A percentile compares a stretch with the other conserved stretches of the same genome.
These are phyloP conservation scores for Nothocercus nigrocapillus DNA, from an alignment of 2,113 vertebrate species.

Conservation along the genomic window DNA sequence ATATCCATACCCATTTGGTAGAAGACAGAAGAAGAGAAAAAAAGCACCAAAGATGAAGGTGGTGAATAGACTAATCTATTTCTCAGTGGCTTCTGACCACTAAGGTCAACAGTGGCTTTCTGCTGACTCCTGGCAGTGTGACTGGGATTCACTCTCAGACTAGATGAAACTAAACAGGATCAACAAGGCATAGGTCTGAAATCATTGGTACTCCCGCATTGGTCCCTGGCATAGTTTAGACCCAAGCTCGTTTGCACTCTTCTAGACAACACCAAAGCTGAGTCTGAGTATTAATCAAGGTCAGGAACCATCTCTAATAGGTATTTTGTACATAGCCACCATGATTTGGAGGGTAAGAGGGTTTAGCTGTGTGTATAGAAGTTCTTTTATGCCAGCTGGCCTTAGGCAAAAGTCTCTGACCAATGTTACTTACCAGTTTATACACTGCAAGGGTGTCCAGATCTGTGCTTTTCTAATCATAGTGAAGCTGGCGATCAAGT, in stretches of 20 bases:
- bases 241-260: not conserved
- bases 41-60: not conserved
- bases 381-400: not conserved
- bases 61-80: not conserved
- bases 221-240: not conserved
- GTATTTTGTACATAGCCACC: not conserved
- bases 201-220: not conserved
- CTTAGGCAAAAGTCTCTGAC: not conserved
- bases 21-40: not conserved
- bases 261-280: not conserved
- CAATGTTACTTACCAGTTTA: not conserved
- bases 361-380: not conserved
- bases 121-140: not conserved
- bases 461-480: not conserved
- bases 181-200: not conserved
- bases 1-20: not conserved
- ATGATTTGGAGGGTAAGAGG: not conserved
- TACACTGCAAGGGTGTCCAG: not conserved
- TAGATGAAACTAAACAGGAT: conserved; percentile 3
- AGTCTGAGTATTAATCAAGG: not conserved
- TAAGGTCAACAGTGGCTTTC: not conserved
- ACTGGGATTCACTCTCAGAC: not conserved
- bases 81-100: not conserved
- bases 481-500: not conserved
- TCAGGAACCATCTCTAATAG: not conserved